Base-by-base conservation (phyloP, 1,140 invertebrate genomes). In the Drosophila bocki region DNA sequence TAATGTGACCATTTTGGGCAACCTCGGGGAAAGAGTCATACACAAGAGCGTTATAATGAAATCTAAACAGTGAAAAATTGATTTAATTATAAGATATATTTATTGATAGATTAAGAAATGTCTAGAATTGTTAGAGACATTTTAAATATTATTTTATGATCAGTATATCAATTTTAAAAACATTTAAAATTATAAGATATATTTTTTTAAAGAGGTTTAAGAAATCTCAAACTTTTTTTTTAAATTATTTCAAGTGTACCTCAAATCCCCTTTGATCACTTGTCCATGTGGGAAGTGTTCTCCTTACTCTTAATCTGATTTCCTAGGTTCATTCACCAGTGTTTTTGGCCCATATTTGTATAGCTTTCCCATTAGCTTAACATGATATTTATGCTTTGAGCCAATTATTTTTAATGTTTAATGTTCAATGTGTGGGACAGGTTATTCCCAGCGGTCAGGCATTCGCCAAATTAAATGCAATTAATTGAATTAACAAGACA, bases 401-500 rank as follows among this genome's bases (percentile, higher is more conserved):
- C 77, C 81, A 84, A 84, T 84, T 84, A 84, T 80, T 80, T 79
- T 62, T 65, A 61, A 79, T 83, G 67, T 83, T 58, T 69, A 61
- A 76, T 83, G 67, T 64, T 22, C 51, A 54, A 71, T 78, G 67
- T 67, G 78, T 65, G 78, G 19, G 60, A 76, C 72, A 61, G 74
- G 75, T 78, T 29, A 65, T 65, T 65, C 64, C 64, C 65, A 68
- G 37, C 29, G 69, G 58, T 22, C 13, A 13, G 19, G n/a, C 56
- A 41, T 57, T 48, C 3, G 29, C 53, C 62, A 76, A 76, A 70
- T 33, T 50, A 47, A 71, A 67, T 60, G 74, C 62, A 76, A 77
- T 77, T 67, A 77, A 76, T 67, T 76, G 47, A 76, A 67, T 59
- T 76, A 67, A 76, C 74, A 76, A 76, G 72, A 50, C 60, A 63